Base-by-base conservation (phyloP, 2,113 vertebrate species). In the Gobius niger region DNA sequence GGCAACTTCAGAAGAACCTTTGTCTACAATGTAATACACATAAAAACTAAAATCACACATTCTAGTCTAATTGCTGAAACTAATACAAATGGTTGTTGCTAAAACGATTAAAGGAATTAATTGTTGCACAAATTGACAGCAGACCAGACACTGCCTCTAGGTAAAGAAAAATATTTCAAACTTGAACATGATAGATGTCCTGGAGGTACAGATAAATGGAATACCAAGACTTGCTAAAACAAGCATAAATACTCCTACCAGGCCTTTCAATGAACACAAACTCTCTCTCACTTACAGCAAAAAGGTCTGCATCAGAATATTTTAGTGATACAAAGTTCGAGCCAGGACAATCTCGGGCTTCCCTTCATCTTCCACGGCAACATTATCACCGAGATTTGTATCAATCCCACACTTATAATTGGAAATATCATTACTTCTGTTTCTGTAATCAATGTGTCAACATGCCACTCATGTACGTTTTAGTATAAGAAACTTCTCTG, bases 201-300 rank as follows among this genome's bases (percentile, higher is more conserved):
- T 86, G n/a, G 77, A 85, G 87, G 85, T 85, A 81, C 52, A 85
- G 78, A 78, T 69, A 75, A 85, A 66, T 50, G 77, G 83, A 89
- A 82, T 83, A 70, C 72, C 70, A 41, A 76, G 84, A 75, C 90
- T 82, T 88, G 88, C 85, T 89, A 85, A 88, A 89, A 91, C 88
- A 86, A 77, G 90, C 88, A 76, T 67, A 81, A 85, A 82, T 87
- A 80, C 79, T 67, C 18, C 77, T 78, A 78, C 77, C 70, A 52
- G 72, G 51, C 60, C 80, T 82, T 81, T 89, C 70, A 81, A 80
- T 82, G 80, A 85, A 73, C 65, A 65, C 64, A 7, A 84, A 86
- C 85, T 80, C 77, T 78, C 87, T 78, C 78, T 83, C 85, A 77
- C 78, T 77, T 67, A 18, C 60, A 64, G 24, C 80, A 70, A 59